Evolutionary conservation across 2,113 vertebrate genomes (phyloP).

Genomic region (Rhombomys opimus): DNA sequence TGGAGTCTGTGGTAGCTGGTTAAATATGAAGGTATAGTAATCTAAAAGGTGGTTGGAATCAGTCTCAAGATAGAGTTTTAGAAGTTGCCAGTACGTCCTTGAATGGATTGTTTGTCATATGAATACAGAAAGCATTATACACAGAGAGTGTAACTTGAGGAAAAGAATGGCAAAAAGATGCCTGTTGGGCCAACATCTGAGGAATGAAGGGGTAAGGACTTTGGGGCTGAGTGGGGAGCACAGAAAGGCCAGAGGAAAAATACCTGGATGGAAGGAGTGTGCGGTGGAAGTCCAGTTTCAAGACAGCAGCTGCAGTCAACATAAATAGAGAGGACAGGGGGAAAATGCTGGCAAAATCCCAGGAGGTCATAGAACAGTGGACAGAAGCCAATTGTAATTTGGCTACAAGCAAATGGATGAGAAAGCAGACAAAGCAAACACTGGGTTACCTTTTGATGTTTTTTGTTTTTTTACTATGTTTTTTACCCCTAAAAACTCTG

Average conservation of each 20-base stretch:
- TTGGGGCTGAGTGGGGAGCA: neutral
- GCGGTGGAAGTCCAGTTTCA: neutral
- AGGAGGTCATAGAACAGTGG: neutral
- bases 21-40: neutral
- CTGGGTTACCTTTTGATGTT: neutral
- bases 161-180: neutral
- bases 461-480: neutral
- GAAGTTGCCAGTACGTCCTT: neutral
- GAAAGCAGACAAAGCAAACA: neutral
- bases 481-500: neutral
- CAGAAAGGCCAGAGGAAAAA: neutral
- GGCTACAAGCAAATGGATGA: neutral
- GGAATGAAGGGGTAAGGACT: neutral
- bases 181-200: neutral
- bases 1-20: neutral
- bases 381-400: neutral
- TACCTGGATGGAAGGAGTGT: neutral
- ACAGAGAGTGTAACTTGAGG: neutral
- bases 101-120: neutral
- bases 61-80: neutral
- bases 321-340: neutral
- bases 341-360: neutral
- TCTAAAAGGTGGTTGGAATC: neutral
- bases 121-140: neutral
- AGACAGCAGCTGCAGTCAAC: neutral